Evolutionary conservation across 2,113 vertebrate genomes (phyloP), one percentile per base, ranked within the genome.

Genomic region (Elachura formosa): DNA sequence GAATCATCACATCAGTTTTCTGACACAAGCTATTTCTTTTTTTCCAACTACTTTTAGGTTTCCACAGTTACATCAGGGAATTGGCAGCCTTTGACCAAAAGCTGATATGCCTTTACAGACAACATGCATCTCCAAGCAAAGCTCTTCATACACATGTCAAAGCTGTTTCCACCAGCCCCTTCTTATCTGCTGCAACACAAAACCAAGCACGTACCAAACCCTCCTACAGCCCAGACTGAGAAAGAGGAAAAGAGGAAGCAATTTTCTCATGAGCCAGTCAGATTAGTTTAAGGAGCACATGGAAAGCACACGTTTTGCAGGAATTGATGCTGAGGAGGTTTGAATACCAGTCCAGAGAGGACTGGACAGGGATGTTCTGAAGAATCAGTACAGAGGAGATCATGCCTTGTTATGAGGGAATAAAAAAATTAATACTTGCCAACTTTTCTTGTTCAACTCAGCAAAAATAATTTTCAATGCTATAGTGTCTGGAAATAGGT

Each of bases 1-100:
- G 98, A 99, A 99, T 99, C 98, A 99, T 98, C 96, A 97, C 97
- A 98, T 99, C 97, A 99, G 99, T 98, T 93, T 97, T 97, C 90
- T 73, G 71, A 96, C 45, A 94, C 54, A 96, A 89, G 71, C 89
- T 94, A 68, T 94, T 81, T 94, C 83, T 94, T 89, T 97, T 90
- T 95, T 89, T 95, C 77, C n/a, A 24, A 84, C 62, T 72, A 93
- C 36, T 75, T 87, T 89, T 81, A 95, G 67, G 68, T 87, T 94
- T 92, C 89, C 84, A 87, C 29, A 83, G 82, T 78, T 23, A 94
- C 56, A 90, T 81, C 64, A 96, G 96, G 95, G 79, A 95, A 97
- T 96, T 11, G 96, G 96, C 94, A 97, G 96, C 96, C 96, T 87
- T 93, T 83, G 80, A 85, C 75, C 76, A 93, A 93, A 91, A 97